These are phyloP conservation scores for Strigamia transsilvanica DNA, from an alignment of 2,888 invertebrate species.

Conservation along the genomic window DNA sequence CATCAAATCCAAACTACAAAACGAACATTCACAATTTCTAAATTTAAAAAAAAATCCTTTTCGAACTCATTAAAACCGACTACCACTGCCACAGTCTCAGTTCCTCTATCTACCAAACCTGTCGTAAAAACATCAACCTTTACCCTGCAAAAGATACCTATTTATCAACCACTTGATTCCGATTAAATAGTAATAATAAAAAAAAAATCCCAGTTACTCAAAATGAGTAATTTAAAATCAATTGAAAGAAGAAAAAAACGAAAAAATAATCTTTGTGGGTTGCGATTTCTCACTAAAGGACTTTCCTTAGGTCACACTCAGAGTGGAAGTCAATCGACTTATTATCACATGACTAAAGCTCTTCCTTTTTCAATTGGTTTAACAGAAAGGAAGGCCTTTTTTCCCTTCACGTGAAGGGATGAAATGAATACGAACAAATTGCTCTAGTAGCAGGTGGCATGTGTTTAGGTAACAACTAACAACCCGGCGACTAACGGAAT, in stretches of 20 bases:
- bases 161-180: background rate
- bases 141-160: background rate
- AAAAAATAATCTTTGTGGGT: slow-evolving; percentile 5
- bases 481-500: background rate
- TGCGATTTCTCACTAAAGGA: background rate
- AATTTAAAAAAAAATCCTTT: background rate
- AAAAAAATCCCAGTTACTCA: background rate
- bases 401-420: background rate
- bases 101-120: background rate
- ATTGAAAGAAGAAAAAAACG: background rate
- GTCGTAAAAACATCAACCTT: background rate
- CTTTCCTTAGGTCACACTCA: background rate
- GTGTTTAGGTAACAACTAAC: background rate
- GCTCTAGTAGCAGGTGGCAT: slow-evolving; percentile 20
- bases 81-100: background rate
- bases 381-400: slow-evolving; percentile 26
- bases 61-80: background rate
- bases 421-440: slow-evolving; percentile 13
- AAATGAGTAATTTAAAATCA: background rate
- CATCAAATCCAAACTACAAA: background rate
- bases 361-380: slow-evolving; percentile 37
- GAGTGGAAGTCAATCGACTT: slow-evolving; percentile 22
- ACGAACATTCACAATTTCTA: background rate
- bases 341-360: slow-evolving; percentile 39
- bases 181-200: too few species aligned